Percentiles rank a stretch among this genome's conserved stretches.
Conservation (phyloP, 2,888 invertebrate species). For the Drosophila meridionalis region DNA sequence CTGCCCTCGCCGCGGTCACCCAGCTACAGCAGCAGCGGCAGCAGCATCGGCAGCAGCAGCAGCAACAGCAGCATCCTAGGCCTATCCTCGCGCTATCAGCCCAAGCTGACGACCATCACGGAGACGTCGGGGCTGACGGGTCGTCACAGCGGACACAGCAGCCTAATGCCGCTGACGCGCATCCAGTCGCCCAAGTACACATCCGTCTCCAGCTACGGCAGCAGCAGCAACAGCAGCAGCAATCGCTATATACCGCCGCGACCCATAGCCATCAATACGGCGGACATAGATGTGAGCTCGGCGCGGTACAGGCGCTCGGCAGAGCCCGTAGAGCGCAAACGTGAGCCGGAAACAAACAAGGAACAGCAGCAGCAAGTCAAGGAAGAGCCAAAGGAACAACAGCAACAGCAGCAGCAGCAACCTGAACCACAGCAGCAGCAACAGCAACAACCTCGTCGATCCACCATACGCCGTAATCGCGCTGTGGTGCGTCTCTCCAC, state of each 20-base stretch:
- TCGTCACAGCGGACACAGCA: constrained; percentile 68
- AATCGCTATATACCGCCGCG: constrained; percentile 86
- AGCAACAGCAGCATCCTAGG: constrained; percentile 45
- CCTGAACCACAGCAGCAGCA: constrained; percentile 62
- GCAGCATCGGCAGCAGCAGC: constrained; percentile 3
- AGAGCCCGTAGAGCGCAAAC: constrained; percentile 30
- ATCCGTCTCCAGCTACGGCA: constrained; percentile 81
- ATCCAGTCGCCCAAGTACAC: constrained; percentile 86
- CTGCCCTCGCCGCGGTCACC: constrained; percentile 42
- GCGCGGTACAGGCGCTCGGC: constrained; percentile 86
- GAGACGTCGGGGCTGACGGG: constrained; percentile 85
- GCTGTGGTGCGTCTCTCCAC: constrained; percentile 91
- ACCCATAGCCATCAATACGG: constrained; percentile 92
- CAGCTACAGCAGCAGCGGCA: constrained; percentile 26
- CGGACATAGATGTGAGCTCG: constrained; percentile 93
- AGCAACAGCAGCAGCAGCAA: constrained; percentile 69
- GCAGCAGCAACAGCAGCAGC: constrained; percentile 63
- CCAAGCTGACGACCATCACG: constrained; percentile 90
- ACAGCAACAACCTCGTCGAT: constrained; percentile 85
- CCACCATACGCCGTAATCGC: constrained; percentile 90
- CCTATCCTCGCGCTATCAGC: constrained; percentile 87
- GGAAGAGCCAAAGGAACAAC: constrained; percentile 57
- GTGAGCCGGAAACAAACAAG: constrained; percentile 22
- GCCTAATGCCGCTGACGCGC: constrained; percentile 85
- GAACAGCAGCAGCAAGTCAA: constrained; percentile 54